Evolutionary conservation across 2,888 invertebrate species (phyloP).

Genomic region (Mythimna ferrago): DNA sequence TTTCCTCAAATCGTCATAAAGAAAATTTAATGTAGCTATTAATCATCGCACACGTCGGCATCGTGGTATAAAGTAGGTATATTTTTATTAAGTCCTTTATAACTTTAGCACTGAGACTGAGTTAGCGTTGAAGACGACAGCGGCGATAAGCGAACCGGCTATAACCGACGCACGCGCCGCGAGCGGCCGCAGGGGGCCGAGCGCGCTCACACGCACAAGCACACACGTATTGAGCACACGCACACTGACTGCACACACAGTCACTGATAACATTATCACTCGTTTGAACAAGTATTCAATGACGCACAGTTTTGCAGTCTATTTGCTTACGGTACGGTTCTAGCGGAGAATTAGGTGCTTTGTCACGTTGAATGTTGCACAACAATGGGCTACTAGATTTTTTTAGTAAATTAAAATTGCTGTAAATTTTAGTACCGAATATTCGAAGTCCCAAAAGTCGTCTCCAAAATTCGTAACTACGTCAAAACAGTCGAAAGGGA

Average conservation of each 20-base stretch:
- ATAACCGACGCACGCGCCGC: slow-evolving; percentile 80
- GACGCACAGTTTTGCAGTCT: slow-evolving; percentile 75
- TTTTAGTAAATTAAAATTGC: slow-evolving; percentile 3
- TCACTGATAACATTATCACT: slow-evolving; percentile 78
- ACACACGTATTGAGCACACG: slow-evolving; percentile 60
- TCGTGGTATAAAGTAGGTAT: slow-evolving; percentile 65
- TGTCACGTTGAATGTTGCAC: slow-evolving; percentile 50
- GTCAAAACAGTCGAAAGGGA: not conserved
- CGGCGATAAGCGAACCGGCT: slow-evolving; percentile 85
- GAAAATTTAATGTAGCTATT: slow-evolving; percentile 28
- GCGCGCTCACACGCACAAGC: slow-evolving; percentile 66
- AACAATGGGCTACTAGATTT: slow-evolving; percentile 9
- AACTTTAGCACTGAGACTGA: slow-evolving; percentile 72
- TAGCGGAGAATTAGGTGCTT: slow-evolving; percentile 55
- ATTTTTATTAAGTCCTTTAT: slow-evolving; percentile 73
- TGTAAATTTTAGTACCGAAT: not conserved
- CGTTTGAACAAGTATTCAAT: slow-evolving; percentile 76
- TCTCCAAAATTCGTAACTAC: not conserved
- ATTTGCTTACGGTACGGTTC: slow-evolving; percentile 60
- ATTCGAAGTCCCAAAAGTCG: not conserved
- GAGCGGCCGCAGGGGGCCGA: slow-evolving; percentile 87
- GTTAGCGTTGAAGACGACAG: slow-evolving; percentile 76
- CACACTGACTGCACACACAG: slow-evolving; percentile 45
- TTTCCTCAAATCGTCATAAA: slow-evolving; percentile 15
- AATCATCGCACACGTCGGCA: slow-evolving; percentile 42